Evolutionary conservation across 2,888 invertebrate species (phyloP).

Genomic region (Nephrocerus scutellatus): DNA sequence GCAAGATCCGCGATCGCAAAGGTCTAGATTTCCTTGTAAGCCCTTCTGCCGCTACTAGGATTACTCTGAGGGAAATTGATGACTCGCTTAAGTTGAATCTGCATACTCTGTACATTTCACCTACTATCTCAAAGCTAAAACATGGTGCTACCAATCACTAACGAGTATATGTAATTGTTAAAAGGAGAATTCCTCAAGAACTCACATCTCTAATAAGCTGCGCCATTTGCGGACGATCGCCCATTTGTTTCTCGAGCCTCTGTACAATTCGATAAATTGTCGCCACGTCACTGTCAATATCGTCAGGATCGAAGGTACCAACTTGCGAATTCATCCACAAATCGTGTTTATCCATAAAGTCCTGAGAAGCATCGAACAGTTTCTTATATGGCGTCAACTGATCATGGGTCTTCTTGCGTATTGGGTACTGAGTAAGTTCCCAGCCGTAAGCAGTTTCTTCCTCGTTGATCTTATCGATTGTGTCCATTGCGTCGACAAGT

Average conservation of each 20-base stretch:
- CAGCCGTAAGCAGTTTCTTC: conserved; percentile 85
- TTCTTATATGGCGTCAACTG: conserved; percentile 77
- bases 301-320: conserved; percentile 79
- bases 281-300: conserved; percentile 60
- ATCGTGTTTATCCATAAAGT: conserved; percentile 75
- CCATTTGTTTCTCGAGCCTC: conserved; percentile 82
- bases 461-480: conserved; percentile 82
- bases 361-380: conserved; percentile 81
- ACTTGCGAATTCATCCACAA: conserved; percentile 81
- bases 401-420: conserved; percentile 71
- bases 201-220: conserved; percentile 59
- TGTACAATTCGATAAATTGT: conserved; percentile 59
- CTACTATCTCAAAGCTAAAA: background rate
- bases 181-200: too few species aligned
- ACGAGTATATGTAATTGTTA: too few species aligned
- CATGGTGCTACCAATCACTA: too few species aligned
- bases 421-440: conserved; percentile 81
- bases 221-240: conserved; percentile 65
- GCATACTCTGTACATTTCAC: background rate
- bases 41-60: background rate
- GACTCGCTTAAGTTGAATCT: background rate
- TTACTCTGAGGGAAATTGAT: background rate
- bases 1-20: too few species aligned
- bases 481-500: conserved; percentile 62
- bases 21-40: background rate